Evolutionary conservation across 2,113 vertebrate genomes (phyloP), one percentile per base, ranked within the genome.

Genomic region (Charina bottae): DNA sequence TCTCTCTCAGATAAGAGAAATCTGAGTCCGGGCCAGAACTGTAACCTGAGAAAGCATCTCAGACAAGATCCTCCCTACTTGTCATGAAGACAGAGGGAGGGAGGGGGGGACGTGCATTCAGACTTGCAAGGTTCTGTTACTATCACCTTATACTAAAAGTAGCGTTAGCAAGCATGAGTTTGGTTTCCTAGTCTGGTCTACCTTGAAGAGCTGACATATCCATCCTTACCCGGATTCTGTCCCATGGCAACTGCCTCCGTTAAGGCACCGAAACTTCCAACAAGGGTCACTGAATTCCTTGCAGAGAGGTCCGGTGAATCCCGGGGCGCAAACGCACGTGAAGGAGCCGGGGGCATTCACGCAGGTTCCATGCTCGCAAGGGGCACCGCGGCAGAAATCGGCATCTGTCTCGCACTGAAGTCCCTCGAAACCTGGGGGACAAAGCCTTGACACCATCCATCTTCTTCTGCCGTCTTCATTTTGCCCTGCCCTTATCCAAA

Each of bases 361-460:
- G 89, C 97, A 97, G 92, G 93, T 95, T 23, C 95, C 96, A 0
- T 17, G 0, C 9, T 93, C 93, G 33, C 97, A 97, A 0, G 97
- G 97, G 64, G 88, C 83, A 3, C 94, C 96, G 89, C 87, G 64
- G 72, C 97, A 97, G 17, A 95, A 90, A 0, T 97, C 92, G 9
- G 94, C 90, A 24, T 97, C 94, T 0, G 2, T 78, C 88, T 97
- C 91, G 19, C 97, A 97, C 37, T 0, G 95, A 0, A 64, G 87
- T 10, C 97, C 97, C 92, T 96, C 91, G 11, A 96, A 97, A 85
- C 97, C 97, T 97, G 11, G 78, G 12, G 46, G 60, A 84, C 26
- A 24, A n/a, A 86, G 24, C 13, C 28, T 84, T 53, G 55, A 62
- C 28, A 60, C n/a, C 23, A 15, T 87, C 84, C 72, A 21, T 28